phyloP scores from a whole-genome alignment of 2,888 invertebrate genomes.

The Gordius sp. region DNA sequence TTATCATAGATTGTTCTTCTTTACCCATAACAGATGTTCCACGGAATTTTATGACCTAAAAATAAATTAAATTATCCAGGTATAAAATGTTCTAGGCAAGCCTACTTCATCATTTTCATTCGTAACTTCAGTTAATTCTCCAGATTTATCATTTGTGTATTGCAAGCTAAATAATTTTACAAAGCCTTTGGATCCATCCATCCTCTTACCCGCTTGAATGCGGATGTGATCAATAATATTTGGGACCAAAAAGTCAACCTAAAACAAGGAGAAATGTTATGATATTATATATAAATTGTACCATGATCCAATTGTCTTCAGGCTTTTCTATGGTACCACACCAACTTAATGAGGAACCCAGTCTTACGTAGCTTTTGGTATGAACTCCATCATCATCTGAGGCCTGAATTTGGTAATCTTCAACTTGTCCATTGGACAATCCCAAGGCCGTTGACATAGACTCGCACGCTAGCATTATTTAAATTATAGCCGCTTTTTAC shows the following conservation, averaged over 20 bases:
- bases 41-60: background rate
- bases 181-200: background rate
- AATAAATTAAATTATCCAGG: background rate
- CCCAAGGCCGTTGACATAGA: background rate
- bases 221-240: background rate
- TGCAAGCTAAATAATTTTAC: background rate
- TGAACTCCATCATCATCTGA: background rate
- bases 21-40: background rate
- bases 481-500: too few relatives aligned
- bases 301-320: background rate
- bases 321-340: background rate
- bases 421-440: background rate
- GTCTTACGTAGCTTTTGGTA: background rate
- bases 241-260: background rate
- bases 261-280: too few relatives aligned
- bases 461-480: background rate
- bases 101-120: background rate
- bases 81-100: background rate
- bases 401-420: background rate
- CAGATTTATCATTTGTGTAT: background rate
- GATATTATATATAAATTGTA: too few relatives aligned
- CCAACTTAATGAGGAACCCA: background rate
- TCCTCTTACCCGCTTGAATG: background rate
- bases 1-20: conserved; percentile 17
- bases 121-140: background rate